Evolutionary conservation across 2,888 invertebrate species (phyloP), one percentile per base, ranked within the genome.

Genomic region (Mimumesa dahlbomi): DNA sequence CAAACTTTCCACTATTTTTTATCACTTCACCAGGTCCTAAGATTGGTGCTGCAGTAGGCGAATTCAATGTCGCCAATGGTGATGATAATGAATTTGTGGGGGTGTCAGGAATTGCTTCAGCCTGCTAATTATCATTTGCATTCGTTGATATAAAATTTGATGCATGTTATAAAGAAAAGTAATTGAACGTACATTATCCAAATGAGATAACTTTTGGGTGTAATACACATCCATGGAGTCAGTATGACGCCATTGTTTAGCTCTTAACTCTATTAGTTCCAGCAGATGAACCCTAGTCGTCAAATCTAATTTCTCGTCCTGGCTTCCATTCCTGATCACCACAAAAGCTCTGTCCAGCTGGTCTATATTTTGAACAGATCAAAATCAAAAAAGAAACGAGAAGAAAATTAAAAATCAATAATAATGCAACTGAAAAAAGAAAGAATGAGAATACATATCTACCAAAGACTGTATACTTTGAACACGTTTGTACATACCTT

Each of bases 241-340:
- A 79, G 93, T 94, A 72, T 94, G 94, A 87, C 95, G 94, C 98
- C 98, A 98, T 87, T 95, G 94, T 90, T 95, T 95, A 73, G 97
- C 97, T 88, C 98, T 93, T 87, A 98, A 91, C 91, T 98, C 98
- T 84, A 98, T 96, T 74, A 98, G 92, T 91, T 98, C 97, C 88
- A 98, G 93, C 85, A 98, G 92, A 90, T 96, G 95, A 87, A 96
- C 93, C 90, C 97, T 93, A 84, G 96, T 95, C 90, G 95, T 93
- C 88, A 95, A 93, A 88, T 96, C 96, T 85, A 97, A 91, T 89
- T 94, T 93, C 89, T 95, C 95, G 90, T 96, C 96, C 90, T 96
- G 95, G 84, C 96, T 96, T 84, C 95, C 96, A 91, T 97, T 96
- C 83, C 97, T 94, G 90, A 97, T 95, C 85, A 95, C 93, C 84